Conservation (phyloP, 2,113 vertebrate species). For the Brachyhypopomus occidentalis region DNA sequence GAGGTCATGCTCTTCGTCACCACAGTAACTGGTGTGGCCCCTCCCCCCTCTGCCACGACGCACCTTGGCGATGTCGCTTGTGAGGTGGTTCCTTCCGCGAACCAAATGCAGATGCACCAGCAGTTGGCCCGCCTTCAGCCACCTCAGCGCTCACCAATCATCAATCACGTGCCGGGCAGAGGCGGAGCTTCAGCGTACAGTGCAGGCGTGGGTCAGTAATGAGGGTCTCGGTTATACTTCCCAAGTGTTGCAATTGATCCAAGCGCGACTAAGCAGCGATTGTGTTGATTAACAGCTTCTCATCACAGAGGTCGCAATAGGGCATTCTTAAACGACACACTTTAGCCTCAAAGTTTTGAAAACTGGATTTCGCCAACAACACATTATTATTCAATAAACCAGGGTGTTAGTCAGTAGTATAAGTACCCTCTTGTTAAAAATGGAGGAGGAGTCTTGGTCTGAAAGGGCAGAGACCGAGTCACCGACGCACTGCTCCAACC, state of each 20-base stretch:
- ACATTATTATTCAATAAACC: not conserved
- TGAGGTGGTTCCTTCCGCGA: constrained; percentile 56
- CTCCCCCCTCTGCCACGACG: constrained; percentile 44
- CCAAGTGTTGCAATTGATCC: constrained; percentile 53
- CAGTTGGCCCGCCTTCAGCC: constrained; percentile 55
- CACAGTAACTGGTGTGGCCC: constrained; percentile 24
- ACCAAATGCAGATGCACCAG: constrained; percentile 70
- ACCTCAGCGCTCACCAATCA: constrained; percentile 65
- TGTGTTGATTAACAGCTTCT: constrained; percentile 66
- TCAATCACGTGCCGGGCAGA: constrained; percentile 60
- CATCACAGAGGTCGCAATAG: constrained; percentile 26
- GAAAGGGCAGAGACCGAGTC: too few species aligned
- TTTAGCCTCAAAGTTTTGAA: not conserved
- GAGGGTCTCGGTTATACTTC: constrained; percentile 56
- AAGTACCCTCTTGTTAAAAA: too few species aligned
- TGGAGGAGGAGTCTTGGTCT: too few species aligned
- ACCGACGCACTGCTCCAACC: too few species aligned
- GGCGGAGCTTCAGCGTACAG: constrained; percentile 53
- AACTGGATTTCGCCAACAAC: not conserved
- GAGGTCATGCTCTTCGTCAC: constrained; percentile 43
- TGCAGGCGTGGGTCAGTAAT: constrained; percentile 60
- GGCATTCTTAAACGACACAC: not conserved
- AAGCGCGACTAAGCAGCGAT: constrained; percentile 55
- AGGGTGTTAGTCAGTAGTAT: too few species aligned
- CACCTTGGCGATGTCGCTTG: constrained; percentile 60